Base-by-base conservation (phyloP, 2,888 invertebrate genomes). In the Vesta saturnalis region DNA sequence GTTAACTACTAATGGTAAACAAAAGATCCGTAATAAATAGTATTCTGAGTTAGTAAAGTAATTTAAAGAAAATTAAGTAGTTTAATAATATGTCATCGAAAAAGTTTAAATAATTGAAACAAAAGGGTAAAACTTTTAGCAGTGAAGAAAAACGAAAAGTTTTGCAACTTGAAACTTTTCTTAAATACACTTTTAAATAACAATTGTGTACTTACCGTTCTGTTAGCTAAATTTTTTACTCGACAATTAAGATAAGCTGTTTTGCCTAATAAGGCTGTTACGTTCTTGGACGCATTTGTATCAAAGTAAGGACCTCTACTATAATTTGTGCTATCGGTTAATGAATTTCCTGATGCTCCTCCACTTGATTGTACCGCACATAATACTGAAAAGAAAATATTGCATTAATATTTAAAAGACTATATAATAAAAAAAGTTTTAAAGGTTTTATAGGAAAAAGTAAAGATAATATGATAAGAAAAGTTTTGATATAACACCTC, bases 241-340 rank as follows among this genome's bases (percentile, higher is more conserved):
- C 94, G 89, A 85, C 96, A 96, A 82, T 92, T 95, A 76, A 96
- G 87, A 81, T 94, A 95, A 57, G 95, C 95, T 39, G 95, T 95
- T 84, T 95, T 95, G 74, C 95, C 95, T 65, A 95, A 87, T 56
- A 95, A 86, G 0, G 95, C 95, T 22, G 95, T 95, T 71, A 90
- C 89, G 77, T 87, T 87, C 75, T 83, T 84, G 61, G 85, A 85
- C 49, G 83, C 84, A 49, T 81, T 80, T 15, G 81, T 81, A 74
- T 85, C 85, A 72, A 85, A 85, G 73, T 84, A 83, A 56, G 84
- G 84, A 30, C 84, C 84, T 72, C 81, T 80, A 30, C 78, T 81
- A 18, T 79, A 76, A 49, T 79, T 78, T 62, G 72, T 73, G 67
- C 82, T 82, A 30, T 71, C 71, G 75, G 73, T 70, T 47, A 83